Evolutionary conservation across 2,888 invertebrate genomes (phyloP), one percentile per base, ranked within the genome.

Genomic region (Tetropium fuscum): DNA sequence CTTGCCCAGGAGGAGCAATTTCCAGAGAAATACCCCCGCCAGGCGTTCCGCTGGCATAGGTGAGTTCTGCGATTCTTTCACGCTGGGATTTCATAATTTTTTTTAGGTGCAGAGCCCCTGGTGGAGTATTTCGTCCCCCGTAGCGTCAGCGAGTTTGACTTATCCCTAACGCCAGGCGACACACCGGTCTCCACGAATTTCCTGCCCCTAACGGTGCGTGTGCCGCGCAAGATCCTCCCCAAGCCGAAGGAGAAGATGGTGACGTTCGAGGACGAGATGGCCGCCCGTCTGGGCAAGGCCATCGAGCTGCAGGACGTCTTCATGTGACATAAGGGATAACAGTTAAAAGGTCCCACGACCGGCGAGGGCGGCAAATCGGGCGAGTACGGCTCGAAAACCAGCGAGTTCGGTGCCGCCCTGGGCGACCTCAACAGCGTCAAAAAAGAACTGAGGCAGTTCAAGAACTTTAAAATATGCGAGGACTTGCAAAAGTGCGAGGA

Each of bases 81-180:
- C n/a, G n/a, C n/a, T n/a, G n/a, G n/a, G n/a, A n/a, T 10, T 16
- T 5, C 25, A 10, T 22, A 10, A 27, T 48, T 41, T 40, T 25
- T 64, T 63, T 7, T 79, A 75, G 78, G 82, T 71, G 84, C 85
- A 49, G 89, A 88, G 70, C 87, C 87, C 41, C 86, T 90, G 63
- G 84, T 92, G 57, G 93, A 93, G 77, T 93, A 93, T 80, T 93
- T 93, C 78, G 92, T 93, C 63, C 93, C 93, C 61, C 85, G 93
- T 58, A 92, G 92, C 80, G 86, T 93, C 57, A 93, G 93, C 81
- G 93, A 93, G 78, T 93, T 93, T 75, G 91, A 93, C 78, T 80
- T 93, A 56, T 87, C 89, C 0, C 88, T 91, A 30, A 76, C 82
- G 0, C 86, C 88, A 5, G 84, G 86, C 45, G 87, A 88, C 72